Evolutionary conservation across 2,113 vertebrate species (phyloP), one percentile per base, ranked within the genome.

Genomic region (Gambusia affinis): DNA sequence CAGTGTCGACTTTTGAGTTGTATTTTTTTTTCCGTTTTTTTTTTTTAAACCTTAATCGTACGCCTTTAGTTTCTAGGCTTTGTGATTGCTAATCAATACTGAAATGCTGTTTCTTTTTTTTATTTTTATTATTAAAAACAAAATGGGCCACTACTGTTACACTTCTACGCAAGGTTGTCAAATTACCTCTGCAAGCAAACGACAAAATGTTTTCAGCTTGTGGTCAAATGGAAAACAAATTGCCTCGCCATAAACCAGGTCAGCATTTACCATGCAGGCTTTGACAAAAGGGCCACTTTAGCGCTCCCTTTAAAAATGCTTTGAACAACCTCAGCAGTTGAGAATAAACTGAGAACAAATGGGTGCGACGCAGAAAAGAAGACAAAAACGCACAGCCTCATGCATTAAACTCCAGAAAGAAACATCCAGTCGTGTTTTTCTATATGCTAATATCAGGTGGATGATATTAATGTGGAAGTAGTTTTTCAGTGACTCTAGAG

Each of bases 201-300:
- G 30, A 8, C 19, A 30, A 30, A 78, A 73, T 68, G 67, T 70
- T 64, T 80, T 73, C 22, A 66, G 27, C 72, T 72, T 63, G 73
- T 65, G 60, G 76, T 66, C 31, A 57, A 85, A 79, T 76, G 60
- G 0, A 75, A 83, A 76, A 79, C 28, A 76, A 74, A 79, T 80
- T 70, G 65, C 28, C 60, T 0, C 8, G 39, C 62, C 60, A 64
- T 82, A 66, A 83, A 51, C 66, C 78, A 83, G 67, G 64, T 85
- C 71, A 89, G 70, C 69, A 69, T 77, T 90, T 78, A 24, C 62
- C 62, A 60, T 39, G 29, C 71, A 67, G 42, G 66, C n/a, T 67
- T 76, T 70, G 81, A 84, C 84, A 73, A 42, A 79, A 78, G 60
- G 37, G 68, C 31, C 66, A 61, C 73, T 80, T 84, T 72, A 71